Percentiles rank a stretch among this genome's conserved stretches.
Conservation (phyloP, 1,140 invertebrate genomes). For the Thaumatotibia leucotreta region DNA sequence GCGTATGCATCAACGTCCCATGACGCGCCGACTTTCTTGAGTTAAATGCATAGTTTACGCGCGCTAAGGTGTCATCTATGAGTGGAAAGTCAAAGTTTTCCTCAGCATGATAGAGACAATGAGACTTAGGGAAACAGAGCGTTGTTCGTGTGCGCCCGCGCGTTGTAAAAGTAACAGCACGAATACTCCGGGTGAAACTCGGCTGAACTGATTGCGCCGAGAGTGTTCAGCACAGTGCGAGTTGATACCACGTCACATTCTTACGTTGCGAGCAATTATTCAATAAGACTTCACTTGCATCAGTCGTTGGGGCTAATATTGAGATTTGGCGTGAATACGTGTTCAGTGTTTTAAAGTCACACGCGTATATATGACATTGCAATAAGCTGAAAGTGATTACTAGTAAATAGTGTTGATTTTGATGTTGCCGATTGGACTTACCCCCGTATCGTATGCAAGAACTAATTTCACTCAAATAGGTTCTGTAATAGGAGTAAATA, state of each 20-base stretch:
- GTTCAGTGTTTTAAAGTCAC: no score
- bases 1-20: not conserved
- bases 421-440: no score
- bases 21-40: not conserved
- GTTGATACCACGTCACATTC: constrained; percentile 54
- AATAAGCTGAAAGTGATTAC: no score
- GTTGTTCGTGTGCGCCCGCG: constrained; percentile 70
- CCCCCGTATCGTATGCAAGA: no score
- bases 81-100: constrained; percentile 64
- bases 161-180: constrained; percentile 74
- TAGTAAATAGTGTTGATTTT: no score
- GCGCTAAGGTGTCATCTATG: constrained; percentile 2
- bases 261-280: constrained; percentile 46
- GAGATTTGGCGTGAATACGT: not conserved
- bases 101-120: constrained; percentile 56
- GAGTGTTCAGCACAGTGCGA: constrained; percentile 26
- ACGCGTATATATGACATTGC: no score
- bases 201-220: constrained; percentile 63
- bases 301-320: not conserved
- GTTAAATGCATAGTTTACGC: not conserved
- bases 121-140: constrained; percentile 71
- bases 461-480: no score
- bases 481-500: no score
- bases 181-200: constrained; percentile 73
- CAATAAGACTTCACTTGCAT: constrained; percentile 40